phyloP scores from a whole-genome alignment of 2,797 vertebrate genomes.

The Oreochromis grahami region DNA sequence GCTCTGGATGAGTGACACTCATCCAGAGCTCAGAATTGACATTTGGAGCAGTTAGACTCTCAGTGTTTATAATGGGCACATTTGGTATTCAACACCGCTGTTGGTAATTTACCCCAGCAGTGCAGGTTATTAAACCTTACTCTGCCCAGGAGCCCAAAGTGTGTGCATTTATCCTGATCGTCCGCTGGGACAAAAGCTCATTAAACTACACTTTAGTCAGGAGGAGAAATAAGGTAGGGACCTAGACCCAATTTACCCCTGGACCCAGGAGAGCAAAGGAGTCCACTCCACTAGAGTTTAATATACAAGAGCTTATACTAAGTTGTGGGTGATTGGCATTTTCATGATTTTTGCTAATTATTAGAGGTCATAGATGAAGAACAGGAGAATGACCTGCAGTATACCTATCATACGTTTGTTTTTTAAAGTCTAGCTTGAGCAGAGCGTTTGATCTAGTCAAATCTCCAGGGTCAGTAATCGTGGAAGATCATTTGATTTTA shows the following conservation, averaged over 20 bases:
- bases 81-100: background rate
- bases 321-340: background rate
- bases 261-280: background rate
- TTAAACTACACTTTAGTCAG: background rate
- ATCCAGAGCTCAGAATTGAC: background rate
- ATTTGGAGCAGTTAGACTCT: background rate
- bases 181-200: slow-evolving; percentile 13
- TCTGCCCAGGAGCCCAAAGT: background rate
- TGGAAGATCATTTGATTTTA: background rate
- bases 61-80: background rate
- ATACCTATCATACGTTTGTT: too few species aligned
- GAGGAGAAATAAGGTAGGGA: background rate
- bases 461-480: background rate
- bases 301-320: background rate
- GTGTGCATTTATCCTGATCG: background rate
- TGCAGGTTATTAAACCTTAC: slow-evolving; percentile 17
- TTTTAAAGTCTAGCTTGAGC: background rate
- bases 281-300: background rate
- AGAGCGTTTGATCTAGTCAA: fast-evolving
- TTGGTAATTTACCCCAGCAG: background rate
- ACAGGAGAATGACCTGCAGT: background rate
- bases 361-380: background rate
- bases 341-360: background rate
- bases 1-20: background rate
- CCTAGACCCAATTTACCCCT: background rate